Evolutionary conservation across 2,113 vertebrate species (phyloP).

Genomic region (Camelus dromedarius): DNA sequence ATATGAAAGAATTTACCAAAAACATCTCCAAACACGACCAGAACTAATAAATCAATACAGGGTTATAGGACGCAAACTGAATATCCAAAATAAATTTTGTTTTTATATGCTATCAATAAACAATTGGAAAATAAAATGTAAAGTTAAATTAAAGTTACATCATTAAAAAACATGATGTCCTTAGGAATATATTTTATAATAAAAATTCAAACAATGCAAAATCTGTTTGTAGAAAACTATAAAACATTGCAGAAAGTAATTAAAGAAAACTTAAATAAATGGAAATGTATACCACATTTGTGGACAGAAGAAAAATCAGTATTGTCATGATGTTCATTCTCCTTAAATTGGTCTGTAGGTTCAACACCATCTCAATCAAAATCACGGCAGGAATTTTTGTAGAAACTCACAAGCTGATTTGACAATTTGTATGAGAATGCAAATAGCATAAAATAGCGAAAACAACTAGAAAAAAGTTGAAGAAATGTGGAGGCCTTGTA

Average conservation of each 20-base stretch:
- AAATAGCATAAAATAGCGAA: not conserved
- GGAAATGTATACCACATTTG: not conserved
- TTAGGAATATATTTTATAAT: not conserved
- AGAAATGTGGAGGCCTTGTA: not conserved
- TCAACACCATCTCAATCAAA: not conserved
- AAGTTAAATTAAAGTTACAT: not conserved
- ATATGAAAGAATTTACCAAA: not conserved
- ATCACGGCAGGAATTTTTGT: not conserved
- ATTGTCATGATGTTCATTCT: not conserved
- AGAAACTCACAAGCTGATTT: not conserved
- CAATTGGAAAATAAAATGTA: conserved; percentile 19
- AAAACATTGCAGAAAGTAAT: not conserved
- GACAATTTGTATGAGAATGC: not conserved
- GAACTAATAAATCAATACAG: not conserved
- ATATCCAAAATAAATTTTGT: conserved; percentile 4
- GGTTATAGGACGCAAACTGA: not conserved
- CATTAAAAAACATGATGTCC: not conserved
- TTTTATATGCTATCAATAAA: not conserved
- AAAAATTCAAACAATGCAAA: not conserved
- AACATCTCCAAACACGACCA: not conserved
- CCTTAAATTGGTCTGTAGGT: not conserved
- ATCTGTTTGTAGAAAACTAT: not conserved
- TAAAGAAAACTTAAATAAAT: not conserved
- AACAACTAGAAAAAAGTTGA: not conserved
- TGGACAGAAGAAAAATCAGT: not conserved